These are phyloP conservation scores for Tortricodes alternella DNA, from an alignment of 2,888 invertebrate genomes.

Conservation along the genomic window DNA sequence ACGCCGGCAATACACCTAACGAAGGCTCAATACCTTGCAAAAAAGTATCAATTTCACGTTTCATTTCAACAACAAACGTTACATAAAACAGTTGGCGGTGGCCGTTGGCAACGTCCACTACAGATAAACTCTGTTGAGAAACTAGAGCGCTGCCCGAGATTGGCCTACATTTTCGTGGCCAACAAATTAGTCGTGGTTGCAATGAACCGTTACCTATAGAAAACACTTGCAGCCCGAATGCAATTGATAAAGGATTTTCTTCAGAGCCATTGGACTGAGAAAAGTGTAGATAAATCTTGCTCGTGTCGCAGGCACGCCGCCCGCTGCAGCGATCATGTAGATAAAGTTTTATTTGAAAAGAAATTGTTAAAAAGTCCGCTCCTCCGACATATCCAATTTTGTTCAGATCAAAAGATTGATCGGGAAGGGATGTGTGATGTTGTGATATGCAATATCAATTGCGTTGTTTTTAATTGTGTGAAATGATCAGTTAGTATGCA, in stretches of 20 bases:
- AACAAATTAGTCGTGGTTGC: slow-evolving; percentile 73
- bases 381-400: slow-evolving; percentile 17
- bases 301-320: slow-evolving; percentile 29
- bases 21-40: slow-evolving; percentile 35
- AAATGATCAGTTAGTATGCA: too few species aligned
- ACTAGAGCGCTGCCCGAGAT: slow-evolving; percentile 75
- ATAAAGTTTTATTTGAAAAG: slow-evolving; percentile 29
- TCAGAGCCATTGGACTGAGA: slow-evolving; percentile 33
- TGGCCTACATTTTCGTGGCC: slow-evolving; percentile 71
- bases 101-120: slow-evolving; percentile 72
- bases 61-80: slow-evolving; percentile 77
- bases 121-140: slow-evolving; percentile 77
- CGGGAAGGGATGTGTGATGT: neutral
- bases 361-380: slow-evolving; percentile 28
- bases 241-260: slow-evolving; percentile 65
- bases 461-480: too few species aligned
- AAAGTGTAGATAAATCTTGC: slow-evolving; percentile 33
- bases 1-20: slow-evolving; percentile 25
- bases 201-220: slow-evolving; percentile 71
- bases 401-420: slow-evolving; percentile 19
- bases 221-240: slow-evolving; percentile 61
- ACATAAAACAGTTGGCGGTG: slow-evolving; percentile 73
- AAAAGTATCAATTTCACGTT: slow-evolving; percentile 54
- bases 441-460: too few species aligned
- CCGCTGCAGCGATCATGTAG: slow-evolving; percentile 28